Evolutionary conservation across 2,888 invertebrate species (phyloP).

Genomic region (Notocelia uddmanniana): DNA sequence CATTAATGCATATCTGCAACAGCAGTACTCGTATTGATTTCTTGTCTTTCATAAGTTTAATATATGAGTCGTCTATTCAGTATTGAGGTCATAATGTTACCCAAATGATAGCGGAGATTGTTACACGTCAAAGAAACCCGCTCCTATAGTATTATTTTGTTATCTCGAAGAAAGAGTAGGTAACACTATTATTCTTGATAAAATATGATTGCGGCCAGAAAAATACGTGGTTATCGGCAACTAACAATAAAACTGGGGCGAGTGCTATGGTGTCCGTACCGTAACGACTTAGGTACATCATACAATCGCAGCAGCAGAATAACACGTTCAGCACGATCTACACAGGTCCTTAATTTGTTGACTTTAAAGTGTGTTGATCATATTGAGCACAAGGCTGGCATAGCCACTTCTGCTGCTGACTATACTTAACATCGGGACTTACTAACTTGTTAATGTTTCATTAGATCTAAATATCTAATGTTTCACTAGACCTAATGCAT

Average conservation of each 20-base stretch:
- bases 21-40: conserved; percentile 18
- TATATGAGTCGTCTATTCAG: background rate
- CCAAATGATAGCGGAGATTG: conserved; percentile 54
- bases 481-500: too few species aligned
- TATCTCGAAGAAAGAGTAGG: conserved; percentile 30
- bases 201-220: conserved; percentile 33
- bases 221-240: conserved; percentile 21
- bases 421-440: too few species aligned
- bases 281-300: background rate
- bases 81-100: conserved; percentile 41
- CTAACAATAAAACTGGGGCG: conserved; percentile 14
- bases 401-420: too few species aligned
- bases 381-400: too few species aligned
- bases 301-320: background rate
- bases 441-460: too few species aligned
- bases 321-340: too few species aligned
- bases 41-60: background rate
- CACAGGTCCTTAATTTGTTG: too few species aligned
- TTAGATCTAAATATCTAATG: too few species aligned
- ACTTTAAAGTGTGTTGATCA: too few species aligned
- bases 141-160: background rate
- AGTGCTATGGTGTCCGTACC: background rate
- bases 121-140: conserved; percentile 1
- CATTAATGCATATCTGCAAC: conserved; percentile 21
- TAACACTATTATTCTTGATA: conserved; percentile 37